Base-by-base conservation (phyloP, 2,888 invertebrate species). In the Athetis lepigone region DNA sequence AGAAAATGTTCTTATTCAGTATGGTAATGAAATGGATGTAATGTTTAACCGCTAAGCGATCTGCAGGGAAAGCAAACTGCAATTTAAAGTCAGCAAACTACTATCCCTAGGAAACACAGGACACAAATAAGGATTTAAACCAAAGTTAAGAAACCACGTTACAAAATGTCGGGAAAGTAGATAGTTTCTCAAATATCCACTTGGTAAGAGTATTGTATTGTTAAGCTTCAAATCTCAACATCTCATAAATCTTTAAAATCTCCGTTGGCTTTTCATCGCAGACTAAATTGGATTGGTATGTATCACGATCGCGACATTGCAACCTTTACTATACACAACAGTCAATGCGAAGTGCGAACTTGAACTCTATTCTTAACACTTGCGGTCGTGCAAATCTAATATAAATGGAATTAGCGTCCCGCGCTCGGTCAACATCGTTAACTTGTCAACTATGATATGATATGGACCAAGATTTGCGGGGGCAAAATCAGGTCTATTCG, bases 11-110 rank as follows among this genome's bases (percentile, higher is more conserved):
- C 79, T 74, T 81, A 81, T 63, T 80, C 77, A 80, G 68, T 77
- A 82, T 84, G 79, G 73, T 79, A 86, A 87, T 82, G 67, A 79
- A 81, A 82, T 77, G 57, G 65, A 70, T 75, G 77, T 80, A 80
- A 72, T 69, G 58, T 75, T 77, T 70, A 72, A 77, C 68, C 65
- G 64, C 60, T 63, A 33, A 73, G 55, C 58, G 23, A 54, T 63
- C 51, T 73, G 51, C 58, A 67, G 51, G 47, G 60, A 78, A 75
- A 70, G 54, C 47, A 76, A 76, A 81, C 73, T 62, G 60, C 58
- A 65, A 81, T 75, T 74, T 67, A 43, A 75, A 52, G 55, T 51
- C 56, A 71, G 65, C 58, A 11, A 69, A 69, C 40, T 51, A 50
- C 57, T 56, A 55, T 64, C 64, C 51, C 8, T 46, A 60, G 67